phyloP scores from a whole-genome alignment of 2,888 invertebrate genomes.

The Eupithecia inturbata region DNA sequence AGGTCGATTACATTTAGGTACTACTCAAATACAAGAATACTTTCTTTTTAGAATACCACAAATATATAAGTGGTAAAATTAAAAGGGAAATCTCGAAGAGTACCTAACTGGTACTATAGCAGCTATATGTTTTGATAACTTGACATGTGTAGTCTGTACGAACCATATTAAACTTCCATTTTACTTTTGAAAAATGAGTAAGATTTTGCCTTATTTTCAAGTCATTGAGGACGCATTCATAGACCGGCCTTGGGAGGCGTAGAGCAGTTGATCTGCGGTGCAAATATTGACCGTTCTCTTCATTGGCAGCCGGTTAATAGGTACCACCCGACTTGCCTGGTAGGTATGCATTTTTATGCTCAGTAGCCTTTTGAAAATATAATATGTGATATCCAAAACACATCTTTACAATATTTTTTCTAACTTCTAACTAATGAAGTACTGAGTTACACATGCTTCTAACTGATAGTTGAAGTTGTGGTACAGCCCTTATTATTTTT shows the following conservation, averaged over 20 bases:
- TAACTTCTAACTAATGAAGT: too few species aligned
- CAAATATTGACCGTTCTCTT: constrained; percentile 42
- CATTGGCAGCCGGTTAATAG: constrained; percentile 35
- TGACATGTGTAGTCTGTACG: neutral
- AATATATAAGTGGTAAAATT: neutral
- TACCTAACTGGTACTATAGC: too few species aligned
- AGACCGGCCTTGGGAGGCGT: constrained; percentile 10
- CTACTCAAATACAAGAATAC: too few species aligned
- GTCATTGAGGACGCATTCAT: neutral
- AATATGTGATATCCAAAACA: neutral
- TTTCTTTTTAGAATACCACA: too few species aligned
- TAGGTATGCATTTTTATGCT: neutral
- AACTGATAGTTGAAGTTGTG: too few species aligned
- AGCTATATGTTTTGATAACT: neutral
- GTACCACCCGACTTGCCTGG: neutral
- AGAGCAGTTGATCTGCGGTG: constrained; percentile 33
- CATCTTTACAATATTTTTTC: neutral
- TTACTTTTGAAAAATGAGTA: neutral
- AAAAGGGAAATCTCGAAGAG: neutral
- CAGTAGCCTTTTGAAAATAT: neutral
- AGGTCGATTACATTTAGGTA: too few species aligned
- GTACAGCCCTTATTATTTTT: too few species aligned
- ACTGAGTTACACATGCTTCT: too few species aligned
- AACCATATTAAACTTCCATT: neutral
- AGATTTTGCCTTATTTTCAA: neutral